Evolutionary conservation across 2,888 invertebrate species (phyloP).

Genomic region (Drosophila neoperkinsi): DNA sequence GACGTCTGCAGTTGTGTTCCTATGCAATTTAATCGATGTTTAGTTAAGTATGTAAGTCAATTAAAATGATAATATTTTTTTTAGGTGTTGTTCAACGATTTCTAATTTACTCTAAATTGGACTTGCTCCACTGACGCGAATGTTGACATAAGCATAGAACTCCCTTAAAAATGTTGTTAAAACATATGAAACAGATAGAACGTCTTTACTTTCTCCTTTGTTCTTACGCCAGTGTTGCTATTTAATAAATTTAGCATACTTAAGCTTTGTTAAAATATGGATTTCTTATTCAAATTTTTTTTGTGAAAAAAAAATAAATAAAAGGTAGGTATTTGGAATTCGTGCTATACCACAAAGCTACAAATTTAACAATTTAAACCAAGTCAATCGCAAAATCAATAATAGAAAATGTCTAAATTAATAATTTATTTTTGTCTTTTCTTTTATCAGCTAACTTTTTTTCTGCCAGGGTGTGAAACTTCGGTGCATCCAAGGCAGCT

Average conservation of each 20-base stretch:
- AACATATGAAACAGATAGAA: background rate
- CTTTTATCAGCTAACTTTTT: background rate
- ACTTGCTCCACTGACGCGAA: too few species aligned
- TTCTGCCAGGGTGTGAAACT: background rate
- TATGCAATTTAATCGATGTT: background rate
- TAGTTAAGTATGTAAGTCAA: background rate
- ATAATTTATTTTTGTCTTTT: background rate
- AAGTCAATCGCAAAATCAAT: background rate
- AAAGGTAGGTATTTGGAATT: too few species aligned
- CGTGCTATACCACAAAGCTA: too few species aligned
- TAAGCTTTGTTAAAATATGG: background rate
- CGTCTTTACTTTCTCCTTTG: background rate
- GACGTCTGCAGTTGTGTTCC: background rate
- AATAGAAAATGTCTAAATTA: background rate
- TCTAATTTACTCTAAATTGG: background rate
- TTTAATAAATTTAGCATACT: background rate
- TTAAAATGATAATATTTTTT: background rate
- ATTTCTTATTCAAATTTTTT: background rate
- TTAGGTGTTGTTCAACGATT: background rate
- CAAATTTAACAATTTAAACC: background rate
- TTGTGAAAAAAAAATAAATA: too few species aligned
- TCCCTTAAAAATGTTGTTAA: background rate
- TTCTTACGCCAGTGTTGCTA: background rate
- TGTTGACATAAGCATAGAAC: background rate
- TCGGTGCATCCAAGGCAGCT: background rate